Conservation (phyloP, 2,797 vertebrate species). For the Acridotheres tristis region DNA sequence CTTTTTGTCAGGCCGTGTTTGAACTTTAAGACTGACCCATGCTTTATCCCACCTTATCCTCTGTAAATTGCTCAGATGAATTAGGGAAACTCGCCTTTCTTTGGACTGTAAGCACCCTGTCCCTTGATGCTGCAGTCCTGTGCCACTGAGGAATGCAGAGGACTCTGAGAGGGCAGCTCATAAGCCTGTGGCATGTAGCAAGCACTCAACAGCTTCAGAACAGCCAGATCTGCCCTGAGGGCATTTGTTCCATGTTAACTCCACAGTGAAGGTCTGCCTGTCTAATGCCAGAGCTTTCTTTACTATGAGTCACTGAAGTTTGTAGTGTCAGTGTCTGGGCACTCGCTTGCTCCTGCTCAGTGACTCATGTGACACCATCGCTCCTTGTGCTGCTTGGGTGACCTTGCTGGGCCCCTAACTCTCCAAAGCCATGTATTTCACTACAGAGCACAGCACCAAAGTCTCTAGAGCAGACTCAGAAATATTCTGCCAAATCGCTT, state of each 20-base stretch:
- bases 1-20: not conserved
- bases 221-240: not conserved
- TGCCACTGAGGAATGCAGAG: not conserved
- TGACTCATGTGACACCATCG: accelerated
- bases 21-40: not conserved
- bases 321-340: not conserved
- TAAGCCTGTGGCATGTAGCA: not conserved
- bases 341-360: not conserved
- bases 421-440: not conserved
- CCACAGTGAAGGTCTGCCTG: not conserved
- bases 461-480: not conserved
- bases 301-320: not conserved
- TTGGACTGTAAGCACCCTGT: not conserved
- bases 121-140: not conserved
- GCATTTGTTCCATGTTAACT: not conserved
- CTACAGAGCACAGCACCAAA: not conserved
- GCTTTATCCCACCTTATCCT: not conserved
- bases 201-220: not conserved
- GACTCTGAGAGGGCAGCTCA: not conserved
- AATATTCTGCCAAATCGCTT: not conserved
- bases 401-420: not conserved
- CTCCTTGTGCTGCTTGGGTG: not conserved
- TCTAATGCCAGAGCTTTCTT: not conserved
- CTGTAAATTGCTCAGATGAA: not conserved
- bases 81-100: not conserved